Percentiles rank a stretch among this genome's conserved stretches.
Evolutionary conservation across 2,797 vertebrate species (phyloP).

Genomic region (Ara ararauna): DNA sequence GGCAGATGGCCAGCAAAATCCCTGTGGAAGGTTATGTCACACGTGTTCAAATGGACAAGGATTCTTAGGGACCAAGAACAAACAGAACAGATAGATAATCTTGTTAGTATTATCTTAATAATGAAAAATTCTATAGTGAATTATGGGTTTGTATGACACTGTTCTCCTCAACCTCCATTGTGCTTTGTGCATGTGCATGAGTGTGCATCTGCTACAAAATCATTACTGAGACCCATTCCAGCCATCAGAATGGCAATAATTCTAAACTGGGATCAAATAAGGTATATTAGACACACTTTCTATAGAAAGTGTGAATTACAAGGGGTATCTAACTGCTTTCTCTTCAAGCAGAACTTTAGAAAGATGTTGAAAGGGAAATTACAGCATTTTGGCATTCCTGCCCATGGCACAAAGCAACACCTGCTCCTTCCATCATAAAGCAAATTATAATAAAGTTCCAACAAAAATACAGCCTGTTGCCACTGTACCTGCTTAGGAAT

Average conservation of each 20-base stretch:
- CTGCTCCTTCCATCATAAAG: not conserved
- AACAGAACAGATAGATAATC: not conserved
- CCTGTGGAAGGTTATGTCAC: not conserved
- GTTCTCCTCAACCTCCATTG: not conserved
- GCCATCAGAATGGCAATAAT: not conserved
- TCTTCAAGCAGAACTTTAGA: not conserved
- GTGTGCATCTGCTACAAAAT: not conserved
- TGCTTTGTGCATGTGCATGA: rapidly evolving
- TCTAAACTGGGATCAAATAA: not conserved
- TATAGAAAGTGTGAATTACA: not conserved
- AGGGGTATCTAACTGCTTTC: not conserved
- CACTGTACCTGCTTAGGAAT: not conserved
- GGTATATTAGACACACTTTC: not conserved
- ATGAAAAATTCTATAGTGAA: not conserved
- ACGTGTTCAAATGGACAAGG: not conserved
- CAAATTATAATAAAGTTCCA: not conserved
- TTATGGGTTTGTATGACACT: not conserved
- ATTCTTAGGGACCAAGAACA: not conserved
- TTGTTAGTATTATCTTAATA: not conserved
- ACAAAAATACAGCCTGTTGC: not conserved
- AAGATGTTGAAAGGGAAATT: not conserved
- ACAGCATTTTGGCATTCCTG: not conserved
- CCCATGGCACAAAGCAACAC: not conserved
- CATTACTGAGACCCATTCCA: not conserved
- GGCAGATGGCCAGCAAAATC: not conserved